Percentiles rank a stretch among this genome's conserved stretches.
Evolutionary conservation across 2,113 vertebrate genomes (phyloP).

Genomic region (Gymnogyps californianus): DNA sequence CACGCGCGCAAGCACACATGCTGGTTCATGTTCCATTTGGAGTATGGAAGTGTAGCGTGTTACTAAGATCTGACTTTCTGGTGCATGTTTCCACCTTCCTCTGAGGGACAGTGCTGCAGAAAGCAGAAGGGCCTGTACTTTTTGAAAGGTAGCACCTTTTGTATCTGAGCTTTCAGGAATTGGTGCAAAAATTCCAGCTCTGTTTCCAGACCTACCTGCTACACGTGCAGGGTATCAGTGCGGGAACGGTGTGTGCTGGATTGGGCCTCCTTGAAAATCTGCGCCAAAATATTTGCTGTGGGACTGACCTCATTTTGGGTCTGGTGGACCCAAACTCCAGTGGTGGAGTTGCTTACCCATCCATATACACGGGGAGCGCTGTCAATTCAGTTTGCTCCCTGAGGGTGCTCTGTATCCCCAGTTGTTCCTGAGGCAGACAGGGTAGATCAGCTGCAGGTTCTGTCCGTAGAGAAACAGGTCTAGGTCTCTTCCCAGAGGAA

Average conservation of each 20-base stretch:
- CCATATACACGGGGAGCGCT: accelerated
- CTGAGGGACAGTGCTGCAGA: neutral
- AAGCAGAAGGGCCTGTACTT: neutral
- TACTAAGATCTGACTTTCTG: neutral
- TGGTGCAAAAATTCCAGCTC: neutral
- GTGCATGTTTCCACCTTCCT: neutral
- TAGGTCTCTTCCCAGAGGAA: neutral
- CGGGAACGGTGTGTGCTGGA: neutral
- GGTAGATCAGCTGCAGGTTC: neutral
- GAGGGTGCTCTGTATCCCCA: too few species aligned
- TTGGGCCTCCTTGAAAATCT: neutral
- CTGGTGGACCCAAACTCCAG: neutral
- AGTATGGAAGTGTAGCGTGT: neutral
- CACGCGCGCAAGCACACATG: neutral
- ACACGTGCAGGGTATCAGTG: accelerated
- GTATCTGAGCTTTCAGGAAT: neutral
- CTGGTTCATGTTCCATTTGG: neutral
- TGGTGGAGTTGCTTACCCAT: neutral
- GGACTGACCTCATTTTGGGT: neutral
- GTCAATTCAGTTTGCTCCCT: accelerated
- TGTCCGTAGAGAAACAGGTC: neutral
- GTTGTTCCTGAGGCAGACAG: neutral
- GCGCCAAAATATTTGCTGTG: neutral
- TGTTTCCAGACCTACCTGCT: neutral
- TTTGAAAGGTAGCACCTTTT: neutral